phyloP scores from a whole-genome alignment of 2,113 vertebrate species.

The Psammodynastes pulverulentus region DNA sequence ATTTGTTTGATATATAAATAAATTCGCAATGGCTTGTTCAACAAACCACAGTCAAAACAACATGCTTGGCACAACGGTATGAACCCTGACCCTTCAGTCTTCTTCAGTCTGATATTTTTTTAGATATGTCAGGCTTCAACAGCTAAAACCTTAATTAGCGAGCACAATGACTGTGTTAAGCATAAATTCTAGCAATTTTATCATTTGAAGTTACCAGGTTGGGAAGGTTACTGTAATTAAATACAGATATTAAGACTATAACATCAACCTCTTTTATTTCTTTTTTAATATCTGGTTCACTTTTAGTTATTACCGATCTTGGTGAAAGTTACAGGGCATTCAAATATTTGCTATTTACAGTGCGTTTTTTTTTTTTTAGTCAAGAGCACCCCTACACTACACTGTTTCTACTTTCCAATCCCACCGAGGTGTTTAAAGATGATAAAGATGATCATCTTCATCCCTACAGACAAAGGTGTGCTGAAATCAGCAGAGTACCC shows the following conservation, averaged over 20 bases:
- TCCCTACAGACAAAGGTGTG: neutral
- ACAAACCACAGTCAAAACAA: neutral
- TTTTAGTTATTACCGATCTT: neutral
- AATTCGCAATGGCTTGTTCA: neutral
- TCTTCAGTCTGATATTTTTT: neutral
- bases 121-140: neutral
- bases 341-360: neutral
- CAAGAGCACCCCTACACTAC: neutral
- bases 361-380: neutral
- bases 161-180: neutral
- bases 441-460: neutral
- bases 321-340: neutral
- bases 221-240: neutral
- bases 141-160: neutral
- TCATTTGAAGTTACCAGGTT: neutral
- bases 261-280: neutral
- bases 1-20: neutral
- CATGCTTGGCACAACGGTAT: neutral
- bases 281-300: neutral
- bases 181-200: neutral
- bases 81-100: neutral
- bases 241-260: neutral
- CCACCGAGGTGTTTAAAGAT: neutral
- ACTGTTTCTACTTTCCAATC: neutral
- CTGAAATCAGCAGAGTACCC: neutral